phyloP scores from a whole-genome alignment of 2,113 vertebrate genomes.

The Synodontis membranacea region DNA sequence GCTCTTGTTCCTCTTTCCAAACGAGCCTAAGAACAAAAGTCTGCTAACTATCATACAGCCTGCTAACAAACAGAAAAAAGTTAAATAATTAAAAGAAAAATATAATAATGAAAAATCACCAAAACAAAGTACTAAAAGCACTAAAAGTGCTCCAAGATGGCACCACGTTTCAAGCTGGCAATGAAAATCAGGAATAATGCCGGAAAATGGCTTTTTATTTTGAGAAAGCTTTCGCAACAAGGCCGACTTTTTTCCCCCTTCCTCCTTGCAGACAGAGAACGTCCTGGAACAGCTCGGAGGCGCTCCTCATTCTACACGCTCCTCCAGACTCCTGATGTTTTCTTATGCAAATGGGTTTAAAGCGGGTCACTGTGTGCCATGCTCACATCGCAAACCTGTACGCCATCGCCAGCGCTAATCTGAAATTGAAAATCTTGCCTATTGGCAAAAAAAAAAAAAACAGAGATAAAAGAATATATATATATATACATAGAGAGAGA shows the following conservation, averaged over 20 bases:
- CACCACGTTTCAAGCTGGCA: neutral
- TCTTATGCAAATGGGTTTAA: slow-evolving; percentile 35
- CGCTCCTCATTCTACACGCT: slow-evolving; percentile 8
- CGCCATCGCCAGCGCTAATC: slow-evolving; percentile 9
- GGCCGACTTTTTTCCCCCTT: neutral
- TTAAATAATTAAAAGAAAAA: neutral
- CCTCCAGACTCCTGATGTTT: neutral
- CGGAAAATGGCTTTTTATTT: neutral
- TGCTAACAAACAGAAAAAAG: neutral
- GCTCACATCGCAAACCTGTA: neutral
- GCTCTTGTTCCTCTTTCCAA: neutral
- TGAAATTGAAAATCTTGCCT: slow-evolving; percentile 45
- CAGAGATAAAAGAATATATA: too few relatives aligned
- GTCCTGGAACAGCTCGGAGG: slow-evolving; percentile 7
- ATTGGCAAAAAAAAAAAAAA: neutral
- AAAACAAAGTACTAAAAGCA: neutral
- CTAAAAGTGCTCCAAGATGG: neutral
- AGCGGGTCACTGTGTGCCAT: neutral
- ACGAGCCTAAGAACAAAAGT: neutral
- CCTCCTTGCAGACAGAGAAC: neutral
- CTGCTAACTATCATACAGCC: neutral
- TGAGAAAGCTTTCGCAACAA: slow-evolving; percentile 1
- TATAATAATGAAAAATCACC: neutral
- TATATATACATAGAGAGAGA: slow-evolving; percentile 18
- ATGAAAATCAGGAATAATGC: neutral